Percentiles rank a stretch among this genome's conserved stretches.
Conservation (phyloP, 1,140 invertebrate genomes). For the Drosophila rufa region DNA sequence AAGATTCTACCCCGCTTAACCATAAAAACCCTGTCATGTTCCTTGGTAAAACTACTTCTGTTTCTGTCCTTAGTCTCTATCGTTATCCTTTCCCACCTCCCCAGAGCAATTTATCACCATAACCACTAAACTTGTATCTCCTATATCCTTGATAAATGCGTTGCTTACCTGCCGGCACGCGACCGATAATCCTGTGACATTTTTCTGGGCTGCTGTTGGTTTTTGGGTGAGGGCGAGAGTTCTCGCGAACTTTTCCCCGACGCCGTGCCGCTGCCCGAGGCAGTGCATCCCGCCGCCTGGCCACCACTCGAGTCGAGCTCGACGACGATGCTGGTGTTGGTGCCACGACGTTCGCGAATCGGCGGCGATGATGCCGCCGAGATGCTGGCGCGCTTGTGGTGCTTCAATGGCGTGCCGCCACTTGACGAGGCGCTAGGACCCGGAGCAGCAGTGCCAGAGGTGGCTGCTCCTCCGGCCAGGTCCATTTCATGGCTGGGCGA, state of each 20-base stretch:
- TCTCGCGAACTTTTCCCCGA: slow-evolving; percentile 81
- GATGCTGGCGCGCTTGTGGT: slow-evolving; percentile 76
- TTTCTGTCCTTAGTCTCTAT: not conserved
- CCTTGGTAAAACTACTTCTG: not conserved
- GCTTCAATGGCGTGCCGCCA: slow-evolving; percentile 64
- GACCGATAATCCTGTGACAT: slow-evolving; percentile 83
- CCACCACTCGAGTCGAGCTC: slow-evolving; percentile 57
- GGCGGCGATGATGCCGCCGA: slow-evolving; percentile 61
- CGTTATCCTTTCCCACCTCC: slow-evolving; percentile 20
- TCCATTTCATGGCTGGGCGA: slow-evolving; percentile 63
- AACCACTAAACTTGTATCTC: slow-evolving; percentile 1
- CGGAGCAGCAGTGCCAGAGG: slow-evolving; percentile 1
- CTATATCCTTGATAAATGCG: slow-evolving; percentile 44
- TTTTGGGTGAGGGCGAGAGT: slow-evolving; percentile 83
- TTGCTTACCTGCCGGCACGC: slow-evolving; percentile 75
- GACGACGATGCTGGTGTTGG: slow-evolving; percentile 74
- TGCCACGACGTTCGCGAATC: slow-evolving; percentile 62
- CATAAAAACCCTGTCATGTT: slow-evolving; percentile 3
- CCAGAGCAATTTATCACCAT: slow-evolving; percentile 25
- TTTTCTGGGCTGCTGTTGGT: slow-evolving; percentile 79
- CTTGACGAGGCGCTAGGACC: slow-evolving; percentile 15
- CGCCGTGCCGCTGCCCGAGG: slow-evolving; percentile 68
- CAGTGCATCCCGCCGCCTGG: slow-evolving; percentile 27
- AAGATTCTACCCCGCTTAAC: not conserved
- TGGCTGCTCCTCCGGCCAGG: slow-evolving; percentile 30